phyloP scores from a whole-genome alignment of 1,140 invertebrate genomes.

The Halotydeus destructor region DNA sequence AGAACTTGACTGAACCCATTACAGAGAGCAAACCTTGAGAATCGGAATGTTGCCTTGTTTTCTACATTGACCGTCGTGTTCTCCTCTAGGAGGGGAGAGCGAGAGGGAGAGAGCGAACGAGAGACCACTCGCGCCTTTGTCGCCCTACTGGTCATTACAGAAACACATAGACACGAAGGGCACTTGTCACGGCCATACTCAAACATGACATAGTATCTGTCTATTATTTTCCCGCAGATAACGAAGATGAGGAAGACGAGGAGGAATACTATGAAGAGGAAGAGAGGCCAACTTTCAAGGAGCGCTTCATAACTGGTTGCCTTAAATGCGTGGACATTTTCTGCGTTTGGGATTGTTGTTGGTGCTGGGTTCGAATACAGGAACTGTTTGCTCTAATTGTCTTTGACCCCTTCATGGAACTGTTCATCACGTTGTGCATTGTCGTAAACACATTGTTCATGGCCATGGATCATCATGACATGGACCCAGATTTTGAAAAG shows the following conservation, averaged over 20 bases:
- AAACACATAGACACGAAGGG: background rate
- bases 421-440: slow-evolving; percentile 94
- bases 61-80: too few species aligned
- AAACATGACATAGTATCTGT: slow-evolving; percentile 19
- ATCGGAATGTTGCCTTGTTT: too few species aligned
- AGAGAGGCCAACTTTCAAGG: slow-evolving; percentile 65
- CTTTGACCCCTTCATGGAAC: slow-evolving; percentile 91
- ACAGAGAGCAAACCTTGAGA: too few species aligned
- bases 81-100: too few species aligned
- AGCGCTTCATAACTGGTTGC: slow-evolving; percentile 47
- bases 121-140: background rate
- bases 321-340: slow-evolving; percentile 68
- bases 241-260: slow-evolving; percentile 7
- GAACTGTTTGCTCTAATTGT: slow-evolving; percentile 73
- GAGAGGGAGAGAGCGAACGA: too few species aligned
- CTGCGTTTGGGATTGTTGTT: slow-evolving; percentile 92
- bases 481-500: slow-evolving; percentile 61
- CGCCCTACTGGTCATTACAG: background rate
- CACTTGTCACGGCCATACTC: slow-evolving; percentile 14
- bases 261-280: slow-evolving; percentile 46
- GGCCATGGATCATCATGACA: slow-evolving; percentile 87
- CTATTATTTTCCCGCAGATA: slow-evolving; percentile 20
- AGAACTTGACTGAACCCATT: too few species aligned
- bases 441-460: slow-evolving; percentile 94
- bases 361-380: slow-evolving; percentile 69